Conservation (phyloP, 1,140 invertebrate species). For the Homarus americanus region DNA sequence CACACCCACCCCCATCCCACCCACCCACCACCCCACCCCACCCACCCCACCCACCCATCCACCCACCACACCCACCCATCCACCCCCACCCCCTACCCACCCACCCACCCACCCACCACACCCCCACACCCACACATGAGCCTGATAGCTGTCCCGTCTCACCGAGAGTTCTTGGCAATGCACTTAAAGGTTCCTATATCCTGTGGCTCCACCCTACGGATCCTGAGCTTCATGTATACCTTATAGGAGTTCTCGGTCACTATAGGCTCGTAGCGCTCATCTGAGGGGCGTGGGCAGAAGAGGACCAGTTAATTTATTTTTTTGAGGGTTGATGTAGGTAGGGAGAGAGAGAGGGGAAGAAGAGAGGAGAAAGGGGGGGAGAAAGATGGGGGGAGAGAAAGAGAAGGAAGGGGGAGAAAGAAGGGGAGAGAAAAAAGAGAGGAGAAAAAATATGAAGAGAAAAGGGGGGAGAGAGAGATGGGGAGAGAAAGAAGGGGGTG, state of each 20-base stretch:
- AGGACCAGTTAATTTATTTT: too few relatives aligned
- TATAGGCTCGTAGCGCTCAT: conserved; percentile 82
- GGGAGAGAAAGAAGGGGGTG: not conserved
- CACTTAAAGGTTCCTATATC: conserved; percentile 90
- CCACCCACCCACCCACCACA: not conserved
- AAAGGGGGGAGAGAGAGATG: conserved; percentile 17
- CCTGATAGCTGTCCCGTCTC: conserved; percentile 94
- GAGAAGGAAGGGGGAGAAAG: not conserved
- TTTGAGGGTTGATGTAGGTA: not conserved
- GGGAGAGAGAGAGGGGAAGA: conserved; percentile 11
- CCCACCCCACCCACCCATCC: too few relatives aligned
- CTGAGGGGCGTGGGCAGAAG: too few relatives aligned
- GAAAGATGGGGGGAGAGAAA: conserved; percentile 28
- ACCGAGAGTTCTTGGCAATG: conserved; percentile 94
- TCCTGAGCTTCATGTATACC: conserved; percentile 91
- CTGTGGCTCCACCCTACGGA: conserved; percentile 84
- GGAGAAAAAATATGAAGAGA: conserved; percentile 12
- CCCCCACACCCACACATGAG: conserved; percentile 78
- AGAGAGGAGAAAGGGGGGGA: not conserved
- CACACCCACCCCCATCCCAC: too few relatives aligned
- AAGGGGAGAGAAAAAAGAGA: not conserved
- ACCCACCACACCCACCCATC: not conserved
- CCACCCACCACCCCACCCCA: too few relatives aligned
- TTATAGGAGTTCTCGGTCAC: conserved; percentile 88
- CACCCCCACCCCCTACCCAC: not conserved